Evolutionary conservation across 1,140 invertebrate species (phyloP).

Genomic region (Zaprionus ghesquierei): DNA sequence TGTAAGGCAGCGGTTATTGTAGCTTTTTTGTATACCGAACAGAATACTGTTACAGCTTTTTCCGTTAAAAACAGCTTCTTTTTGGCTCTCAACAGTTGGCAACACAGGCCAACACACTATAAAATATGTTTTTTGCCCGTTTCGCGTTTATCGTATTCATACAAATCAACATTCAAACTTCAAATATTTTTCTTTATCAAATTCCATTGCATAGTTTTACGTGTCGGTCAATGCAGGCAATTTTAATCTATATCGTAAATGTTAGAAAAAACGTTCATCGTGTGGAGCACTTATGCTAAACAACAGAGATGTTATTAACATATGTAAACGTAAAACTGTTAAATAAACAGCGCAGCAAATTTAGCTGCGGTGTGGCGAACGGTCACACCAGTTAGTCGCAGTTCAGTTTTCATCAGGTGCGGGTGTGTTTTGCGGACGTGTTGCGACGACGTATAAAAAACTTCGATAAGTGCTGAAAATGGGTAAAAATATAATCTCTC

Average conservation of each 20-base stretch:
- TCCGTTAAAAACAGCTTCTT: too few species aligned
- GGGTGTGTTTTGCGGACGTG: slow-evolving; percentile 37
- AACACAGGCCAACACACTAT: too few species aligned
- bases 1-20: too few species aligned
- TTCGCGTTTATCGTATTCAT: too few species aligned
- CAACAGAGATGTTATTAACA: background rate
- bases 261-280: background rate
- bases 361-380: background rate
- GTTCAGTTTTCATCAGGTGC: slow-evolving; percentile 33
- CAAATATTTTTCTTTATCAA: too few species aligned
- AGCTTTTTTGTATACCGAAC: too few species aligned
- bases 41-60: too few species aligned
- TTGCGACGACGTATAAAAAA: slow-evolving; percentile 45
- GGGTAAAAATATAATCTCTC: slow-evolving; percentile 41
- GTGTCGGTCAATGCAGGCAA: too few species aligned
- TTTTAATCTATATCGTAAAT: background rate
- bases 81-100: too few species aligned
- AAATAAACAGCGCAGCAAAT: background rate
- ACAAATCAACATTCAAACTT: too few species aligned
- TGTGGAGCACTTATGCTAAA: background rate
- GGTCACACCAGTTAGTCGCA: slow-evolving; percentile 32
- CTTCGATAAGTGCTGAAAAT: slow-evolving; percentile 50
- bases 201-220: too few species aligned
- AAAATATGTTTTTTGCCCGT: too few species aligned
- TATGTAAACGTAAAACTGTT: background rate